Evolutionary conservation across 2,113 vertebrate species (phyloP).

Genomic region (Pangasianodon gigas): DNA sequence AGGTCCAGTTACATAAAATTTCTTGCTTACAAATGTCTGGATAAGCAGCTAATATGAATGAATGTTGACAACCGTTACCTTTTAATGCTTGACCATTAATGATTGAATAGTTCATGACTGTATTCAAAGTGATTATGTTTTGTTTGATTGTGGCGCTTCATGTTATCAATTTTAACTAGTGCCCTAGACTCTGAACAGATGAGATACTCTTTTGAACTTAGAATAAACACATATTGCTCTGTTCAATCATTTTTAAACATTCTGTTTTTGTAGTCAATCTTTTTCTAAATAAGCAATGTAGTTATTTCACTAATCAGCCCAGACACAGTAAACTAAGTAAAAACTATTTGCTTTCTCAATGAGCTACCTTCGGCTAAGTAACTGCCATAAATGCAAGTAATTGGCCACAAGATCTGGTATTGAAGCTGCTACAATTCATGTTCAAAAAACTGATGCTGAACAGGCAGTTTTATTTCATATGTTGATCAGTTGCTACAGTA

Average conservation of each 20-base stretch:
- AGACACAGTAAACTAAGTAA: neutral
- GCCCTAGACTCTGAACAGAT: neutral
- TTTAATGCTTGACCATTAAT: neutral
- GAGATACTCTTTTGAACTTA: neutral
- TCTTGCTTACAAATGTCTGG: neutral
- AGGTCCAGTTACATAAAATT: neutral
- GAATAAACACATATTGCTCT: neutral
- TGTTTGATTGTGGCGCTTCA: neutral
- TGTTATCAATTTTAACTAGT: neutral
- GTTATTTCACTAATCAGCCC: neutral
- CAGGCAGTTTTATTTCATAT: neutral
- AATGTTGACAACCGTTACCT: neutral
- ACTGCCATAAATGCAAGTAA: neutral
- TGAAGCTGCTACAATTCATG: neutral
- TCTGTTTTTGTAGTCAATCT: neutral
- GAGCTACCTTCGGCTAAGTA: neutral
- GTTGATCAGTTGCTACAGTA: neutral
- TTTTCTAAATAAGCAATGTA: neutral
- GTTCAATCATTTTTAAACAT: neutral
- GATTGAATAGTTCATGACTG: neutral
- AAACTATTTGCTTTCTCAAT: neutral
- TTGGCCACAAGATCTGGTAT: neutral
- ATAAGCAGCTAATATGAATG: neutral
- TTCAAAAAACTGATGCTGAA: neutral
- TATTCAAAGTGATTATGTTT: neutral